Conservation (phyloP, 2,113 vertebrate genomes). For the Heptranchias perlo region DNA sequence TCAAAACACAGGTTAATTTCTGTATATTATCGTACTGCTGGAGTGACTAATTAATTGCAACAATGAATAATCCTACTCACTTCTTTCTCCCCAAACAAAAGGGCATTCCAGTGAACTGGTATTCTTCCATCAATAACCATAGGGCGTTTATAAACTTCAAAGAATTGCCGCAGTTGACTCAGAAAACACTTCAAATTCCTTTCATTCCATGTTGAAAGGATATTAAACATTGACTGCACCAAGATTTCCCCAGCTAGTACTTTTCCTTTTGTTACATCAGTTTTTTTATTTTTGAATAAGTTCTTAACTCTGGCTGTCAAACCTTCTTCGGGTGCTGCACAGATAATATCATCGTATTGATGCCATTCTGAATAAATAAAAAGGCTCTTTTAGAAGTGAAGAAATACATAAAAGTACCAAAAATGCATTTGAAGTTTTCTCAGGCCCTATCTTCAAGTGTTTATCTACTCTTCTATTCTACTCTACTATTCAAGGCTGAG, state of each 20-base stretch:
- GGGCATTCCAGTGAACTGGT: slow-evolving; percentile 42
- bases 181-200: slow-evolving; percentile 64
- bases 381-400: background rate
- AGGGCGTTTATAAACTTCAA: slow-evolving; percentile 44
- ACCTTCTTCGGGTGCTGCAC: slow-evolving; percentile 38
- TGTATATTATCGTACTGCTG: background rate
- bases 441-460: background rate
- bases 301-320: accelerated
- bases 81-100: slow-evolving; percentile 52
- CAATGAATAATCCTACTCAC: slow-evolving; percentile 49
- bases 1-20: background rate
- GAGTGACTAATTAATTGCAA: background rate
- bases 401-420: background rate
- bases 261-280: slow-evolving; percentile 57
- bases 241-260: slow-evolving; percentile 64
- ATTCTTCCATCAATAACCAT: slow-evolving; percentile 49
- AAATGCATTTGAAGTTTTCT: background rate
- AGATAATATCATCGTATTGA: slow-evolving; percentile 89
- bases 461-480: too few relatives aligned
- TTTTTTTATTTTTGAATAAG: background rate
- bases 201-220: slow-evolving; percentile 61
- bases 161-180: slow-evolving; percentile 67
- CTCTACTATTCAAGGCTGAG: too few relatives aligned
- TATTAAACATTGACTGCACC: slow-evolving; percentile 71
- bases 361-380: slow-evolving; percentile 70